Evolutionary conservation across 92 coral and sea anemone species (phyloP), one percentile per base, ranked within the genome.

Genomic region (Epizoanthus ramosus): DNA sequence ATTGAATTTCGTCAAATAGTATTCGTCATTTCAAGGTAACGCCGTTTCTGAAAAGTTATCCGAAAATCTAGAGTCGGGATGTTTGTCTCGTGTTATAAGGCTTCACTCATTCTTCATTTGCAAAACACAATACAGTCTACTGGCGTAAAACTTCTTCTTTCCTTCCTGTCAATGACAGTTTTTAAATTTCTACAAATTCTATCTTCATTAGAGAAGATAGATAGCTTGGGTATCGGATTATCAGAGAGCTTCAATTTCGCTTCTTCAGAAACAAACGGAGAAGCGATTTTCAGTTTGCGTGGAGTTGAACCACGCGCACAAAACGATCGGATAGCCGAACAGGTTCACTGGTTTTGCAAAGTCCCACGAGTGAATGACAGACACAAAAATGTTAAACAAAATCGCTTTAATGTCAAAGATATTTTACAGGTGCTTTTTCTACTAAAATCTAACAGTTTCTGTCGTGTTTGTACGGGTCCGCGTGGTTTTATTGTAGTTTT

Each of bases 121-220:
- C 82, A 61, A 75, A 75, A 75, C 25, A 75, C 68, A 75, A 75
- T 75, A 66, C 68, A 66, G 80, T 57, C 35, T 75, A 41, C 63
- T 75, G 31, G 80, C 80, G 79, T 61, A 77, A 77, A 77, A 24
- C 82, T 24, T 77, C 31, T 61, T 77, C 82, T 77, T 77, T 77
- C 70, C 82, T 77, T 77, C 82, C 82, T 77, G 82, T 77, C 82
- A 35, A 16, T 77, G 82, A 77, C 82, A 77, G 82, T 61, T 75
- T 59, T 69, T 77, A n/a, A 77, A 69, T 77, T 77, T 77, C 69
- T 21, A 39, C 70, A 65, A 77, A 63, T 61, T 77, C 82, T 60
- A 60, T 76, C 58, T 63, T 61, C 82, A 63, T 77, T 77, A 60
- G 9, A 28, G 71, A 15, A 59, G 21, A 77, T 63, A 77, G 82